Evolutionary conservation across 1,140 invertebrate genomes (phyloP).

Genomic region (Zelostemma sp.): DNA sequence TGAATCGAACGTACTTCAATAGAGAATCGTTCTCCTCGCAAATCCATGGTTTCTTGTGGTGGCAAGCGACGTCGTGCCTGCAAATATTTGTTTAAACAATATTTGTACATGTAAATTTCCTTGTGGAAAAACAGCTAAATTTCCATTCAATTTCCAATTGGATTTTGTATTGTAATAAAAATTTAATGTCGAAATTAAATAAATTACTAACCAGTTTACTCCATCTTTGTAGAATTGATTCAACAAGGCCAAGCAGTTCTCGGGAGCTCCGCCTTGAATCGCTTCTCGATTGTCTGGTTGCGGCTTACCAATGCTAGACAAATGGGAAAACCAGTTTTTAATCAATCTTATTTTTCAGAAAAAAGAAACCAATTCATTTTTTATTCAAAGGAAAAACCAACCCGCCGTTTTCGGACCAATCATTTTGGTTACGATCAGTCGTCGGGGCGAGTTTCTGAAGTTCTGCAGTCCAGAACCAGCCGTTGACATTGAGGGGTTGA

Average conservation of each 20-base stretch:
- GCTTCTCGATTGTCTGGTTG: slow-evolving; percentile 87
- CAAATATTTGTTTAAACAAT: too few species aligned
- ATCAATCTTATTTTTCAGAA: slow-evolving; percentile 3
- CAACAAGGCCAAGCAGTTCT: slow-evolving; percentile 83
- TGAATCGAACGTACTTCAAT: slow-evolving; percentile 83
- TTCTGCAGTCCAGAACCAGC: slow-evolving; percentile 90
- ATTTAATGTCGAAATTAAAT: too few species aligned
- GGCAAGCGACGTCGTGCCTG: slow-evolving; percentile 87
- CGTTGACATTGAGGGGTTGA: slow-evolving; percentile 81
- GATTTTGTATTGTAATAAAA: too few species aligned
- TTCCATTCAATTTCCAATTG: too few species aligned
- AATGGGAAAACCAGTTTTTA: neutral
- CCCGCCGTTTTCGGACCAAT: slow-evolving; percentile 86
- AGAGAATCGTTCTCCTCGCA: slow-evolving; percentile 87
- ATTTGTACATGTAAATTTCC: too few species aligned
- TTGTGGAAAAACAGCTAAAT: too few species aligned
- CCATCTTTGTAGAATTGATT: slow-evolving; percentile 91
- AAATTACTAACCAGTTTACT: slow-evolving; percentile 88
- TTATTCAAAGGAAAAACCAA: slow-evolving; percentile 43
- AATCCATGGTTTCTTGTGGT: slow-evolving; percentile 85
- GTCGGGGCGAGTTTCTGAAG: slow-evolving; percentile 84
- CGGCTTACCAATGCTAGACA: slow-evolving; percentile 76
- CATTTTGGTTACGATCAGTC: slow-evolving; percentile 80
- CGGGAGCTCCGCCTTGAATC: slow-evolving; percentile 81
- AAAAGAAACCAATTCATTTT: neutral